Evolutionary conservation across 2,113 vertebrate species (phyloP).

Genomic region (Tricholaema leucomelas): DNA sequence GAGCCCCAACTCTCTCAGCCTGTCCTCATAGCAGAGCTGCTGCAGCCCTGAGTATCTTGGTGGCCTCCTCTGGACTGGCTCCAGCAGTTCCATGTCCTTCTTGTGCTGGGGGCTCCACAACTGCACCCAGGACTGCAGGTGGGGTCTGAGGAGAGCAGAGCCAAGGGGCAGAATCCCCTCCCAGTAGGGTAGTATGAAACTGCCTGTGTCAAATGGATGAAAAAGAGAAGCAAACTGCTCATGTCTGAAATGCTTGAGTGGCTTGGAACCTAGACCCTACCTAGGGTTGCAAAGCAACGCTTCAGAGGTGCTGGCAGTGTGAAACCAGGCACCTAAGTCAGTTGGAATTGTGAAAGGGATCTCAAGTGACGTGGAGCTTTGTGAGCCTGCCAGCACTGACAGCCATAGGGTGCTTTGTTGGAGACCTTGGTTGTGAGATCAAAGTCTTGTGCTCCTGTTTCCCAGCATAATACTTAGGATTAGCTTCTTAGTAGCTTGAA

Average conservation of each 20-base stretch:
- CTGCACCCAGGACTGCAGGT: too few relatives aligned
- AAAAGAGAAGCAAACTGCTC: background rate
- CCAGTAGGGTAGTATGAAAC: background rate
- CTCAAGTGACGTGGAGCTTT: background rate
- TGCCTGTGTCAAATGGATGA: background rate
- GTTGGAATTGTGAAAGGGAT: background rate
- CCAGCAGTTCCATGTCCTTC: too few relatives aligned
- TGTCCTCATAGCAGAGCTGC: too few relatives aligned
- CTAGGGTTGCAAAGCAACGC: background rate
- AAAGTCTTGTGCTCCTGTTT: background rate
- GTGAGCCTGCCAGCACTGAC: background rate
- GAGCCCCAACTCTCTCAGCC: too few relatives aligned
- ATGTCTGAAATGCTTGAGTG: background rate
- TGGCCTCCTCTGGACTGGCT: too few relatives aligned
- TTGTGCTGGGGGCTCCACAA: too few relatives aligned
- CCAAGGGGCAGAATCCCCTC: too few relatives aligned
- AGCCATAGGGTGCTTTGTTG: background rate
- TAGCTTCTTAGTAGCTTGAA: background rate
- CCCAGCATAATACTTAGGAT: background rate
- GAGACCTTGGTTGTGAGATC: background rate
- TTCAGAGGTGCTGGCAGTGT: background rate
- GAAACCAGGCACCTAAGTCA: background rate
- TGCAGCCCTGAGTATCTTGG: too few relatives aligned
- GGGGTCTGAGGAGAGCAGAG: too few relatives aligned
- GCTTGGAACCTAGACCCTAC: background rate